phyloP scores from a whole-genome alignment of 2,797 vertebrate species.

The Sorex maritimensis region DNA sequence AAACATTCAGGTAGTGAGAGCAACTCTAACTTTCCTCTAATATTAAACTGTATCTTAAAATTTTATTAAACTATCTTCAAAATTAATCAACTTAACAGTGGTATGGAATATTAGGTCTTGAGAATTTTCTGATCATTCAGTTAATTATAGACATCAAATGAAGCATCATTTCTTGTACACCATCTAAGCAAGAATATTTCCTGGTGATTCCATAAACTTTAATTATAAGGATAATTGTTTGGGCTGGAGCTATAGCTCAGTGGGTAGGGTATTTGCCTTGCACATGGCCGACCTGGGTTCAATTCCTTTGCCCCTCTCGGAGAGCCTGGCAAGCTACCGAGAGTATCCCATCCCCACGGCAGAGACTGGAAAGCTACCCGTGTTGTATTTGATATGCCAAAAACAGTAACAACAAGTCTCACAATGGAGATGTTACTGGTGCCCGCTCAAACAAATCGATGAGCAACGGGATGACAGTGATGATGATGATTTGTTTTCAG shows the following conservation, averaged over 20 bases:
- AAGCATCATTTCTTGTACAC: neutral
- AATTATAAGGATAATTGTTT: constrained; percentile 49
- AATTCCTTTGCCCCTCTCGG: too few relatives aligned
- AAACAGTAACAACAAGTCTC: too few relatives aligned
- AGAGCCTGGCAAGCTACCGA: too few relatives aligned
- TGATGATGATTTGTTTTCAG: constrained; percentile 49
- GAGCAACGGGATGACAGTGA: too few relatives aligned
- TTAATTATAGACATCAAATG: constrained; percentile 23
- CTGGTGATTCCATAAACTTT: constrained; percentile 54
- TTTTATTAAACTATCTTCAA: constrained; percentile 56
- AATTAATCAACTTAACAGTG: constrained; percentile 49
- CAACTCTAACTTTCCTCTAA: constrained; percentile 15
- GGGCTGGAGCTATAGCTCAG: too few relatives aligned
- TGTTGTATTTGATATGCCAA: too few relatives aligned
- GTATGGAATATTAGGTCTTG: neutral
- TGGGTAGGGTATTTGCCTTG: too few relatives aligned
- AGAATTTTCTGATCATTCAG: constrained; percentile 37
- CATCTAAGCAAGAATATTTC: constrained; percentile 37
- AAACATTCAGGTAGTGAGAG: constrained; percentile 50
- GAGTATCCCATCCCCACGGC: too few relatives aligned
- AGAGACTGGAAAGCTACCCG: too few relatives aligned
- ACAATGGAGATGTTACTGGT: too few relatives aligned
- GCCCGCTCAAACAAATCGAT: too few relatives aligned
- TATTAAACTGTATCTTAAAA: neutral
- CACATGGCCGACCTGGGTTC: too few relatives aligned